Base-by-base conservation (phyloP, 2,797 vertebrate genomes). In the Enteromius argenteus region DNA sequence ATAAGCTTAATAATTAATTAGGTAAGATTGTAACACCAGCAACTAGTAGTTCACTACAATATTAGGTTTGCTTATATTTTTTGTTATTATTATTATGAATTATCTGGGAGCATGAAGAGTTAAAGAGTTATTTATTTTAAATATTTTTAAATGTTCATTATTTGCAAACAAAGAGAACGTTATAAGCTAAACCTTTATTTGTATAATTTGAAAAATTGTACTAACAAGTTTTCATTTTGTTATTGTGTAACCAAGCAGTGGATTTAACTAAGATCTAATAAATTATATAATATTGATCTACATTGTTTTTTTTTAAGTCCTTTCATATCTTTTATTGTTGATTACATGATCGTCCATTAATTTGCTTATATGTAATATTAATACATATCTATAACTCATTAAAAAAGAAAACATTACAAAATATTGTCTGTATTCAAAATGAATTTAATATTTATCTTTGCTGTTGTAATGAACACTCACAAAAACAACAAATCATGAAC, bases 401-500 rank as follows among this genome's bases (percentile, higher is more conserved):
- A n/a, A 78, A 67, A 90, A 90, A 80, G 3, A 73, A 37, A 85
- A 91, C 91, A 86, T 91, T 90, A 90, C 94, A 95, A 94, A 94
- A 96, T 94, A 95, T 94, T 95, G 93, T 92, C 94, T 96, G 95
- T 98, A 97, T 97, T 97, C 95, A 92, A 94, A 94, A 94, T 92
- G 87, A 88, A 92, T 93, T 97, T 98, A 98, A 97, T 98, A 95
- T 96, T 87, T 92, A 90, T 92, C 89, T 86, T 92, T 79, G 87
- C 92, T 90, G 91, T 92, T 92, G 91, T 94, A 93, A 91, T 94
- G 94, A 94, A 96, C 96, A 96, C 96, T 94, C 94, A 95, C 89
- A 94, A 94, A 96, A 97, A 97, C 96, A 96, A 96, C 95, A 97
- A 97, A 96, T 95, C 94, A 97, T 95, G 95, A 95, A 95, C 96